Base-by-base conservation (phyloP, 2,113 vertebrate species). In the Rhinogobius similis region DNA sequence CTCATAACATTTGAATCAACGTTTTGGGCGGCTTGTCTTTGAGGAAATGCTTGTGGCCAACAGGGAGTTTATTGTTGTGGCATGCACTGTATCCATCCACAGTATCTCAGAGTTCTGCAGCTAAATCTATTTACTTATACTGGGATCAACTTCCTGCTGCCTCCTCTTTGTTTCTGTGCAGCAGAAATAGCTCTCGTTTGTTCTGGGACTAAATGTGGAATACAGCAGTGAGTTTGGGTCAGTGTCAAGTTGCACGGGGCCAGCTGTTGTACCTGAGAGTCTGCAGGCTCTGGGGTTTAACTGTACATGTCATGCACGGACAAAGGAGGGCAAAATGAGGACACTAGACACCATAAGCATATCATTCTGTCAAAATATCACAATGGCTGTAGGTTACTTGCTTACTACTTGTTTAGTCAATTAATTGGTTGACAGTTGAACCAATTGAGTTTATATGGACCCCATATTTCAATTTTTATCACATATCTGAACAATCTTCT, bases 171-270 rank as follows among this genome's bases (percentile, higher is more conserved):
- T 83, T 81, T 73, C 70, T 32, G 41, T 43, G 63, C 23, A 63
- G 41, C 74, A 83, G 59, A 81, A 88, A 83, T 86, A 88, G 78
- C 20, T 32, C 61, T 75, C 66, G 46, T 82, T 81, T 77, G 79
- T 82, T 82, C 55, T 75, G 44, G 66, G 32, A 53, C 52, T 61
- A 67, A 73, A 76, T 77, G 65, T 68, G 72, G 63, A 75, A 39
- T 68, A 65, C 62, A 14, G 43, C 18, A 18, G 0, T 55, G 29
- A 59, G 71, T 56, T 65, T 27, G 46, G 29, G 6, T 44, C 27
- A 29, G 71, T 67, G 32, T 87, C 62, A 18, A 0, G 14, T 52
- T 75, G 69, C 80, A 68, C n/a, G 23, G 32, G 48, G 3, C 61
- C 79, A 84, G 77, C 78, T 79, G 69, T 75, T 14, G 65, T 10